Evolutionary conservation across 2,797 vertebrate genomes (phyloP), one percentile per base, ranked within the genome.

Genomic region (Chelidonichthys spinosus): DNA sequence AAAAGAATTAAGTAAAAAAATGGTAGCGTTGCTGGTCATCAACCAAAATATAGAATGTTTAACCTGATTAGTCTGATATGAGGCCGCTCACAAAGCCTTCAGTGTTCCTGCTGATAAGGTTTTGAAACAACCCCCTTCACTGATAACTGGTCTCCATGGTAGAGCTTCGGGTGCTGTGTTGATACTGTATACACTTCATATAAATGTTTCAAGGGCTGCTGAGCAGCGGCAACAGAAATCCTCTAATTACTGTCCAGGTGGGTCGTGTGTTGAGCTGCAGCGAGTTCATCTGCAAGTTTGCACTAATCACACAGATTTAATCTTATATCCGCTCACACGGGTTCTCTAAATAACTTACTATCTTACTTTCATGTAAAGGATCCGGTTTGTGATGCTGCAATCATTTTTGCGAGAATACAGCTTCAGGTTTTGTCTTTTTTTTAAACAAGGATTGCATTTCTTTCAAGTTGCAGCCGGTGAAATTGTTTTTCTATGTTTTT

Each of bases 211-310:
- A 74, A n/a, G 7, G 53, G 11, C 35, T 44, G 17, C 7, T 58
- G 33, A 66, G 52, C 55, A 53, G 4, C n/a, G 18, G 14, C 46
- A 72, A 60, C 5, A 25, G 1, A 39, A 33, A 70, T 35, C 40
- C 40, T 13, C 3, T 72, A 64, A 74, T 78, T 70, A 73, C 63
- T 13, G 15, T 2, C 11, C 15, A 36, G 60, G 67, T 49, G 62
- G 58, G 3, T 43, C 13, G 42, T 49, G 8, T 49, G 47, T 69
- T 64, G 11, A 49, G n/a, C 11, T 6, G 53, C 4, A 46, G n/a
- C 10, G 0, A 8, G 32, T 43, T 56, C 2, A 56, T 33, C 35
- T 61, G 25, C 54, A 36, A 11, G 33, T 39, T 9, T 35, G 5
- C 40, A 37, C 17, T 44, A 37, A 76, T 67, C 43, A 36, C 4